Evolutionary conservation across 64 coral and sea anemone species (phyloP).

Genomic region (Pocillopora damicornis): DNA sequence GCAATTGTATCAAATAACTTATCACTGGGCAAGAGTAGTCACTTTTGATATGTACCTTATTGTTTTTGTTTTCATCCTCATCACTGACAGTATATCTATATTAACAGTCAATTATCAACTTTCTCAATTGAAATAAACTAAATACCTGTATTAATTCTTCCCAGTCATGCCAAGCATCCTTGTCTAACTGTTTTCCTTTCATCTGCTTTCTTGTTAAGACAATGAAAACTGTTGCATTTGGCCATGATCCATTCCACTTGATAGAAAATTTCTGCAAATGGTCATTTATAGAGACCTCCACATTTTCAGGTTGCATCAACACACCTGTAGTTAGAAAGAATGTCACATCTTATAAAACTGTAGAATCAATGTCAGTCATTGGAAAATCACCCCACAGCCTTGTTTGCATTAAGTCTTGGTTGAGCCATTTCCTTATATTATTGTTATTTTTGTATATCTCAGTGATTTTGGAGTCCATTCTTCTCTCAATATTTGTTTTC

Average conservation of each 20-base stretch:
- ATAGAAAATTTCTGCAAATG: background rate
- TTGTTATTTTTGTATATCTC: too few species aligned
- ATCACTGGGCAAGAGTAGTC: too few species aligned
- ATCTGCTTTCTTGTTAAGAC: background rate
- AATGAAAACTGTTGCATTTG: background rate
- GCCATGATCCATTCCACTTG: constrained; percentile 2
- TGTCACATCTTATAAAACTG: too few species aligned
- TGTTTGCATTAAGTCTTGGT: too few species aligned
- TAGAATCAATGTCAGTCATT: background rate
- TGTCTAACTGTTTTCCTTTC: background rate
- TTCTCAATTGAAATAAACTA: background rate
- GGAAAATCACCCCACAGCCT: too few species aligned
- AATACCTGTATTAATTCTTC: background rate
- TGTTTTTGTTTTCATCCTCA: too few species aligned
- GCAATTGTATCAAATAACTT: too few species aligned
- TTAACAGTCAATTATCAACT: background rate
- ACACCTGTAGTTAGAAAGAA: background rate
- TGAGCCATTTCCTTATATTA: too few species aligned
- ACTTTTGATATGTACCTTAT: too few species aligned
- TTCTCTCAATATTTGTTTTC: too few species aligned
- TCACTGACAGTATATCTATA: background rate
- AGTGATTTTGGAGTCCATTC: too few species aligned
- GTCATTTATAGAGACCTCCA: background rate
- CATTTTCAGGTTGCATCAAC: constrained; percentile 2
- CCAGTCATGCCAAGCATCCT: background rate